Evolutionary conservation across 2,888 invertebrate species (phyloP), one percentile per base, ranked within the genome.

Genomic region (Plagodis dolabraria): DNA sequence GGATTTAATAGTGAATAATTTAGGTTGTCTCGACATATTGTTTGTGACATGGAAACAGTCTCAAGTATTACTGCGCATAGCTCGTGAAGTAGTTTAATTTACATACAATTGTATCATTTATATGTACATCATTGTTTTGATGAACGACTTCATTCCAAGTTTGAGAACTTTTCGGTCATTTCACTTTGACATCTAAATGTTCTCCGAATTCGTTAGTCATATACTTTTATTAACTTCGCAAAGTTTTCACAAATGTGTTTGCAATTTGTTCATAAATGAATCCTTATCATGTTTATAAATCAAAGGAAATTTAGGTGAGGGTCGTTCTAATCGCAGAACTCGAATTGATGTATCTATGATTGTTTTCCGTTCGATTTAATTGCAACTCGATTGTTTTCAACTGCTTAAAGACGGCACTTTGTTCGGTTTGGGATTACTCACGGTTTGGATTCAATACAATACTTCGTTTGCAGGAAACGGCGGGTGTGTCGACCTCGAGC

Each of bases 401-500:
- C 59, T 65, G 36, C 36, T 7, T 36, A 36, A 22, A 22, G 7
- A 8, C 46, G 45, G 45, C 49, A 51, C 62, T 69, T 60, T 68
- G 71, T 68, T 68, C 65, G 58, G 63, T 51, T 54, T 42, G 47
- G 59, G 54, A 58, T 59, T 70, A 66, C 62, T 65, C 69, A 68
- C 57, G 61, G 54, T 51, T 63, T 45, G 53, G 64, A 70, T 71
- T 75, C 22, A 22, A 22, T 22, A 22, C 22, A 22, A 22, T 22
- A 22, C 69, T 79, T 77, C 76, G 76, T 75, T 77, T 64, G 12
- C 10, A 68, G 71, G 72, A 70, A 75, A 60, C 64, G 5, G 59
- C 70, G 76, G 65, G 73, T 73, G 76, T 74, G 77, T 69, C 72
- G 76, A 75, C 75, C 76, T 79, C 74, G 75, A 62, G 63, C 59